Base-by-base conservation (phyloP, 2,888 invertebrate species). In the Oeneis ivallda region DNA sequence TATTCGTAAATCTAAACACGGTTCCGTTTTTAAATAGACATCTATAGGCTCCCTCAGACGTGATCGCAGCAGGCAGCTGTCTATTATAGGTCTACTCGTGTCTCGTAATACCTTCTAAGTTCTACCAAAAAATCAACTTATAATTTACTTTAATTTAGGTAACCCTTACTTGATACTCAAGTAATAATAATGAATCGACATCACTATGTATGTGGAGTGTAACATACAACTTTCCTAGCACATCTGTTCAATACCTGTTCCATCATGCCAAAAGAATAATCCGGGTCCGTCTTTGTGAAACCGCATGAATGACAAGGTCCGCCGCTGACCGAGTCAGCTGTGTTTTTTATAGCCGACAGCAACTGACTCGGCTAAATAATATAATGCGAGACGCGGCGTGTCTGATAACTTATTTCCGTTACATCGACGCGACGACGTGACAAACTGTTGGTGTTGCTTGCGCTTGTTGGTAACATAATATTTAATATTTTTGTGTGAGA, bases 391-490 rank as follows among this genome's bases (percentile, higher is more conserved):
- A 76, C 72, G 74, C 76, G 75, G 82, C 84, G 83, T 82, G 83
- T 81, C 87, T 84, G 89, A 89, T 88, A 86, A 83, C 85, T 83
- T 83, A 86, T 88, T 89, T 89, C 89, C 89, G 89, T 82, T 85
- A 79, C 79, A 81, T 75, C 72, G 76, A 81, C 79, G 78, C 77
- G 79, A 72, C 72, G 76, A 81, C 79, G 78, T 77, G 79, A 72
- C 73, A 65, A 68, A 70, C 69, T 65, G 52, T 65, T 5, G 4
- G 68, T 65, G 52, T 65, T 49, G 49, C 52, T n/a, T 19, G 47
- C 32, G 39, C 53, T 53, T 37, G 53, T 39, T 39, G 41, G 41
- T 54, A 32, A 37, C 54, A 54, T 11, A 3, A n/a, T n/a, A n/a
- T 13, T n/a, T 43, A n/a, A 7, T 15, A 43, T 43, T 17, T 7